Evolutionary conservation across 2,113 vertebrate species (phyloP).

Genomic region (Crotalus helleri): DNA sequence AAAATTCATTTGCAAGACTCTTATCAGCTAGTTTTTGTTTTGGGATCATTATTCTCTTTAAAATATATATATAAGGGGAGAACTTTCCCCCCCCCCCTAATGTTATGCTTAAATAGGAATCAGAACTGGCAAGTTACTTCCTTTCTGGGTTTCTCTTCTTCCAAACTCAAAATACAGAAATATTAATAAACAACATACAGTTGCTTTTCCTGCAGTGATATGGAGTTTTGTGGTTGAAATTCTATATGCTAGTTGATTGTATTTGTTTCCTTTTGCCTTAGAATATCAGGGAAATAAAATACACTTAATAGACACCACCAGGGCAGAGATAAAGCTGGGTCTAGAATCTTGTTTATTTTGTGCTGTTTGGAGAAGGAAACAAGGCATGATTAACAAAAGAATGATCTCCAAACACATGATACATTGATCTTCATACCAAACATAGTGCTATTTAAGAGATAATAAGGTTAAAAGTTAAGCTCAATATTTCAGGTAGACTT

Average conservation of each 20-base stretch:
- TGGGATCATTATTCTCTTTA: neutral
- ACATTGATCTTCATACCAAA: neutral
- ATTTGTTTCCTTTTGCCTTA: neutral
- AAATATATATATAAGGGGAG: neutral
- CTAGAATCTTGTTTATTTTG: neutral
- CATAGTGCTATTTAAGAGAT: neutral
- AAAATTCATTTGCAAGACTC: neutral
- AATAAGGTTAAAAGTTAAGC: neutral
- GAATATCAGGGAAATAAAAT: neutral
- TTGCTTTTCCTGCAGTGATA: neutral
- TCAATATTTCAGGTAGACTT: neutral
- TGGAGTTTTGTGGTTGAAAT: neutral
- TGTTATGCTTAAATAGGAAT: neutral
- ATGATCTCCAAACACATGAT: neutral
- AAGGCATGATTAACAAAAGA: neutral
- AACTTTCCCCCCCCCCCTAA: neutral
- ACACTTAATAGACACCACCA: neutral
- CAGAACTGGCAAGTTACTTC: neutral
- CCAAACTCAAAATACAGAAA: neutral
- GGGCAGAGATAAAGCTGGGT: neutral
- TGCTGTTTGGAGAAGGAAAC: neutral
- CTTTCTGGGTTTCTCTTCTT: neutral
- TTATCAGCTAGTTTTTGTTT: neutral
- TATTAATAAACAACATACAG: neutral
- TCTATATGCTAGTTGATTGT: neutral